Evolutionary conservation across 2,113 vertebrate genomes (phyloP), one percentile per base, ranked within the genome.

Genomic region (Nycticebus coucang): DNA sequence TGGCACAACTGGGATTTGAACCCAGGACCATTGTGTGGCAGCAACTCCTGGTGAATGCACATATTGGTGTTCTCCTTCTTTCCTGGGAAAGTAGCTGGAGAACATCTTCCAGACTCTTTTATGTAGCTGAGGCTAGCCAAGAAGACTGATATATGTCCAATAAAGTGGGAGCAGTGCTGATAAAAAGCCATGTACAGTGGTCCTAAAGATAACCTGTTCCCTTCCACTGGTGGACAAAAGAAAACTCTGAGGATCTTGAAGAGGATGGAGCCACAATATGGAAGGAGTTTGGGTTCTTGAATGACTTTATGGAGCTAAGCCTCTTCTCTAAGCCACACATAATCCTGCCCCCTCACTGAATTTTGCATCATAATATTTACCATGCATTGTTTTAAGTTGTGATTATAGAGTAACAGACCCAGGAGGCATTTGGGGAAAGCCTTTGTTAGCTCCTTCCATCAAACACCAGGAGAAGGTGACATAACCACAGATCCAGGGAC

Each of bases 1-100:
- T 17, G 4, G 21, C 28, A 72, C 5, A 80, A 15, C 0, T 33
- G 33, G 9, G 68, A 33, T 64, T 88, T 55, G 57, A 85, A 64
- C 10, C 15, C 0, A 37, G 4, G 7, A 22, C 15, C 0, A 12
- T 8, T 37, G 30, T 17, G 15, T 57, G 9, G 19, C 13, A 72
- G 17, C 59, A 66, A 45, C 11, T 0, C 50, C 5, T 30, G 5
- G 75, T 68, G 41, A 19, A 15, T 19, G 72, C 30, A 59, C 8
- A 14, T 53, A n/a, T 4, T 53, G 2, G 0, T 55, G 17, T 35
- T 88, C 3, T 72, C 4, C 19, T 86, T 85, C 68, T 3, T 26
- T 94, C 57, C 2, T 28, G 4, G 4, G 30, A 1, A 85, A 86
- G 77, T 7, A 85, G 4, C 37, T 79, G 37, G 33, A 84, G 8